These are phyloP conservation scores for Leptura quadrifasciata DNA, from an alignment of 2,888 invertebrate species.

Conservation along the genomic window DNA sequence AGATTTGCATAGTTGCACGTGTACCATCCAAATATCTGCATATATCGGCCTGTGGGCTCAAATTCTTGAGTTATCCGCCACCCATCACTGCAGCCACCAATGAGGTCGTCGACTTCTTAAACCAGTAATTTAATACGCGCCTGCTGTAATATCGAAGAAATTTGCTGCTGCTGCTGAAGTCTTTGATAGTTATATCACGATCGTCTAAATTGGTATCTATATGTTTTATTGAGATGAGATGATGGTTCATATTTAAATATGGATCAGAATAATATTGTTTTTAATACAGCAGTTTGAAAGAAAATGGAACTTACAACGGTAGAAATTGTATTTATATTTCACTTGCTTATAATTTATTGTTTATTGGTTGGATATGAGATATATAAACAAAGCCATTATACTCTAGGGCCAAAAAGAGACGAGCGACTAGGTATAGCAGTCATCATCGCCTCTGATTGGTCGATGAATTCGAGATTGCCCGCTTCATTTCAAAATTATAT, in stretches of 20 bases:
- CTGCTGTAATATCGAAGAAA: slow-evolving; percentile 29
- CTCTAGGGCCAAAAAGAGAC: too few species aligned
- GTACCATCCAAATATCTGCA: slow-evolving; percentile 63
- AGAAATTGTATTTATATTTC: too few species aligned
- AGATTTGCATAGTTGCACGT: slow-evolving; percentile 49
- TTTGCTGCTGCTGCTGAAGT: slow-evolving; percentile 21
- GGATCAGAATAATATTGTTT: not conserved
- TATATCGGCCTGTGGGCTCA: slow-evolving; percentile 61
- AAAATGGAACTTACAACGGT: too few species aligned
- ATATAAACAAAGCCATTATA: too few species aligned
- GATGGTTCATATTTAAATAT: not conserved
- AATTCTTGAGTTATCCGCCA: slow-evolving; percentile 61
- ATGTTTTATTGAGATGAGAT: not conserved
- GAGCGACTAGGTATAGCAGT: too few species aligned
- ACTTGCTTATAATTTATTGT: too few species aligned
- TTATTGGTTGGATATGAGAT: too few species aligned
- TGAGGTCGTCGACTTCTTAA: slow-evolving; percentile 63
- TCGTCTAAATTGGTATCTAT: slow-evolving; percentile 15
- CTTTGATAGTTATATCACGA: slow-evolving; percentile 13
- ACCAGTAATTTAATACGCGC: slow-evolving; percentile 47
- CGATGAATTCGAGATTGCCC: too few species aligned
- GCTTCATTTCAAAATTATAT: too few species aligned
- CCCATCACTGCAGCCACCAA: slow-evolving; percentile 62
- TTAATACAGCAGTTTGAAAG: not conserved
- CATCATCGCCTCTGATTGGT: too few species aligned